phyloP scores from a whole-genome alignment of 2,113 vertebrate genomes.

The Aldabrachelys gigantea region DNA sequence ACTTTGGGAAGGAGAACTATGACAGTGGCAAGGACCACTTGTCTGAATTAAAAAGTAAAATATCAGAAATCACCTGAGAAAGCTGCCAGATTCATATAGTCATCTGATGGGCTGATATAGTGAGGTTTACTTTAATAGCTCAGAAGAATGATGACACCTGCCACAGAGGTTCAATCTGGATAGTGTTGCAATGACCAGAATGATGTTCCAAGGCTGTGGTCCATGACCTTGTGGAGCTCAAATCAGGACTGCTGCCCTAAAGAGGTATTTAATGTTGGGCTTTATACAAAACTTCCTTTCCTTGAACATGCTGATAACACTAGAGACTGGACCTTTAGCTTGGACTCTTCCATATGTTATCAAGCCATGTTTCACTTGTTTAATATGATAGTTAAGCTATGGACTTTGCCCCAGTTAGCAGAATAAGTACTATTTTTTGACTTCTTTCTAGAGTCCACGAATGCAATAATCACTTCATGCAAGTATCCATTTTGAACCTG shows the following conservation, averaged over 20 bases:
- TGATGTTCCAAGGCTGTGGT: not conserved
- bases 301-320: not conserved
- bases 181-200: not conserved
- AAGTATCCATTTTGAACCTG: not conserved
- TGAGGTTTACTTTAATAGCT: slow-evolving; percentile 26
- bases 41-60: slow-evolving; percentile 30
- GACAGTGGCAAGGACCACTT: slow-evolving; percentile 48
- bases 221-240: not conserved
- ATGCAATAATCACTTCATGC: not conserved
- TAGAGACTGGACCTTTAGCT: not conserved
- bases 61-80: not conserved
- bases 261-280: too few species aligned
- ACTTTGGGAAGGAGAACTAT: slow-evolving; percentile 49
- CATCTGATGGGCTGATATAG: slow-evolving; percentile 31
- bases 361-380: not conserved
- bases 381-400: not conserved
- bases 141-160: slow-evolving; percentile 43
- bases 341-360: not conserved
- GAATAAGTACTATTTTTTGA: not conserved
- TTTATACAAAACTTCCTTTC: too few species aligned
- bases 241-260: not conserved
- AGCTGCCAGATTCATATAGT: not conserved
- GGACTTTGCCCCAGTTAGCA: not conserved
- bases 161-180: slow-evolving; percentile 19
- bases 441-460: not conserved